A percentile compares a stretch with the other conserved stretches of the same genome.
phyloP scores from a whole-genome alignment of 1,140 invertebrate genomes.

The Agrilus planipennis region DNA sequence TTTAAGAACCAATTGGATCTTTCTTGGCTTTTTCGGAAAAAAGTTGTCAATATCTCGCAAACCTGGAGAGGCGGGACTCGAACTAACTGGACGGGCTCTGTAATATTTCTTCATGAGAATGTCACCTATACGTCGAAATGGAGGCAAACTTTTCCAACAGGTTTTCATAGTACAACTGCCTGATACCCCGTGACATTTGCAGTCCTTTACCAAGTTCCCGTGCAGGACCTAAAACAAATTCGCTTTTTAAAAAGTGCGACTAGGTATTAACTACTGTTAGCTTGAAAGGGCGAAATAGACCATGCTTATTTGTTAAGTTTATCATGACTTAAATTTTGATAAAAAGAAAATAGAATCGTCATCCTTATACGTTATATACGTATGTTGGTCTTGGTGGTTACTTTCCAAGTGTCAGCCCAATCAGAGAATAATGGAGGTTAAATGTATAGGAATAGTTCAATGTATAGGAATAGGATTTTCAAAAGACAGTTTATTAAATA shows the following conservation, averaged over 20 bases:
- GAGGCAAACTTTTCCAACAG: slow-evolving; percentile 84
- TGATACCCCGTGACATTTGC: slow-evolving; percentile 94
- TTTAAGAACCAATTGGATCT: slow-evolving; percentile 25
- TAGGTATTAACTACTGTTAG: no score
- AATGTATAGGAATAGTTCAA: no score
- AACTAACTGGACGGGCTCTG: slow-evolving; percentile 60
- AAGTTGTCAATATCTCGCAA: slow-evolving; percentile 29
- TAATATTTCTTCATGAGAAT: slow-evolving; percentile 74
- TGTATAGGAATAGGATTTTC: no score
- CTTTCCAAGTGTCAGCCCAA: no score
- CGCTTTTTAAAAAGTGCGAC: neutral
- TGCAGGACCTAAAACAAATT: slow-evolving; percentile 64
- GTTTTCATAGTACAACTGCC: slow-evolving; percentile 90
- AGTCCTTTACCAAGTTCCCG: slow-evolving; percentile 67
- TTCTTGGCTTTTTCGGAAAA: slow-evolving; percentile 10
- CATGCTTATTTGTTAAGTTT: no score
- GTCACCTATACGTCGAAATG: slow-evolving; percentile 73
- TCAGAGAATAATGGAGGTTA: no score
- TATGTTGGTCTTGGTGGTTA: no score
- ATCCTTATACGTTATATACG: no score
- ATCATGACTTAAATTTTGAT: no score
- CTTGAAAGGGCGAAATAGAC: no score
- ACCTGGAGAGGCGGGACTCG: slow-evolving; percentile 37
- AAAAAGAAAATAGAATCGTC: no score
- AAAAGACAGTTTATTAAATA: no score